Evolutionary conservation across 2,888 invertebrate species (phyloP).

Genomic region (Melipona bicolor): DNA sequence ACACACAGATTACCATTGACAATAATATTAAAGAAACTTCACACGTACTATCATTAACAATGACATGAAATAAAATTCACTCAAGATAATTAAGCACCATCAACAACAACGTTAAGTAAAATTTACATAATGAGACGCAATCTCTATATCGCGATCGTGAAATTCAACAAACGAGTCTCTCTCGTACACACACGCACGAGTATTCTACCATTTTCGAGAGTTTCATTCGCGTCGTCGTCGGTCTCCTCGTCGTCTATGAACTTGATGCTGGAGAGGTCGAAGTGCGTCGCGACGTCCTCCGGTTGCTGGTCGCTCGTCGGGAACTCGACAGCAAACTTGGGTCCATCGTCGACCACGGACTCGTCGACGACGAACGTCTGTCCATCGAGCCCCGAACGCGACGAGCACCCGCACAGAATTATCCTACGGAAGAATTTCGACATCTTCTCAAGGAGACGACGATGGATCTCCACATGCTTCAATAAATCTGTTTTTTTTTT

Average conservation of each 20-base stretch:
- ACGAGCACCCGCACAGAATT: slow-evolving; percentile 78
- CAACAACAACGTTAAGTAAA: too few species aligned
- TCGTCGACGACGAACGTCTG: slow-evolving; percentile 72
- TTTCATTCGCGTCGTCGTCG: slow-evolving; percentile 3
- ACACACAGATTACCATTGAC: too few species aligned
- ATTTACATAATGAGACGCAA: too few species aligned
- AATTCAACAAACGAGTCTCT: neutral
- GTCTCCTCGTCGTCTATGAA: slow-evolving; percentile 82
- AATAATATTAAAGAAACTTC: too few species aligned
- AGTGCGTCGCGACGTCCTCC: slow-evolving; percentile 67
- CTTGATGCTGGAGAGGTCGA: slow-evolving; percentile 80
- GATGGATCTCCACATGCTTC: neutral
- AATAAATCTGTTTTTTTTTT: too few species aligned
- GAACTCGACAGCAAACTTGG: slow-evolving; percentile 52
- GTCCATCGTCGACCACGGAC: slow-evolving; percentile 69
- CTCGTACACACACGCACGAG: neutral
- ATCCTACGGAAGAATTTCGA: slow-evolving; percentile 76
- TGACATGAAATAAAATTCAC: too few species aligned
- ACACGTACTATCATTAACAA: too few species aligned
- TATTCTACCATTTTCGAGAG: slow-evolving; percentile 52
- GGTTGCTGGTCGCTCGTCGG: slow-evolving; percentile 22
- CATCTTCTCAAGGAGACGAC: slow-evolving; percentile 43
- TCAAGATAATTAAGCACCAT: too few species aligned
- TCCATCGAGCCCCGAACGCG: slow-evolving; percentile 64
- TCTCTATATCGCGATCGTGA: neutral